Evolutionary conservation across 2,113 vertebrate species (phyloP).

Genomic region (Apodemus speciosus): DNA sequence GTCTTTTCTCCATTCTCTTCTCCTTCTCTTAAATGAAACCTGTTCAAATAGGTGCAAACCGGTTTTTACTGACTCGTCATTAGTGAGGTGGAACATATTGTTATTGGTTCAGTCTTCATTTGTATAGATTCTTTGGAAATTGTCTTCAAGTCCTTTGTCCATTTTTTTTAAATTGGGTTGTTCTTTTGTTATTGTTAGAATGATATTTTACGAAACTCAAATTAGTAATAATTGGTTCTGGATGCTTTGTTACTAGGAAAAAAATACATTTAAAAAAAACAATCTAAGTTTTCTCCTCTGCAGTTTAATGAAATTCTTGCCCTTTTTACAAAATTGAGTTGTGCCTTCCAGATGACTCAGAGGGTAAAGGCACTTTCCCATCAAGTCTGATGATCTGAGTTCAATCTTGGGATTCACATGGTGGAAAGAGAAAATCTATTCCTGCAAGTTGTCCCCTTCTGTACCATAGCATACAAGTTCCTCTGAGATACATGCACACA

Average conservation of each 20-base stretch:
- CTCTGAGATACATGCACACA: neutral
- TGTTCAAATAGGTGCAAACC: neutral
- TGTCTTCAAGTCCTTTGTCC: neutral
- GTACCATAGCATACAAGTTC: neutral
- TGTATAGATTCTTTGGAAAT: neutral
- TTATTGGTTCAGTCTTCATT: neutral
- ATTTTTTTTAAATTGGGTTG: slow-evolving; percentile 20
- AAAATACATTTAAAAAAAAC: neutral
- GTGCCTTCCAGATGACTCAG: neutral
- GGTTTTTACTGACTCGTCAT: neutral
- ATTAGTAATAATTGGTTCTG: slow-evolving; percentile 34
- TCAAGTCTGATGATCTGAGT: too few species aligned
- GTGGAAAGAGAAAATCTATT: neutral
- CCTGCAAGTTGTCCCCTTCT: neutral
- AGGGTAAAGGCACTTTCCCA: neutral
- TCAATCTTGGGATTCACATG: neutral
- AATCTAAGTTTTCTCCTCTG: neutral
- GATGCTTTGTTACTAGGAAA: neutral
- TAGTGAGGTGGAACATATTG: neutral
- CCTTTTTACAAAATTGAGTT: neutral
- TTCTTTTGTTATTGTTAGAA: slow-evolving; percentile 35
- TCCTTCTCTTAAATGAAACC: neutral
- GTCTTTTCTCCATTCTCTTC: neutral
- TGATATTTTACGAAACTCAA: slow-evolving; percentile 12
- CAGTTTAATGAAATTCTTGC: neutral